Percentiles rank a stretch among this genome's conserved stretches.
Evolutionary conservation across 2,113 vertebrate species (phyloP).

Genomic region (Cyprinodon brontotheroides): DNA sequence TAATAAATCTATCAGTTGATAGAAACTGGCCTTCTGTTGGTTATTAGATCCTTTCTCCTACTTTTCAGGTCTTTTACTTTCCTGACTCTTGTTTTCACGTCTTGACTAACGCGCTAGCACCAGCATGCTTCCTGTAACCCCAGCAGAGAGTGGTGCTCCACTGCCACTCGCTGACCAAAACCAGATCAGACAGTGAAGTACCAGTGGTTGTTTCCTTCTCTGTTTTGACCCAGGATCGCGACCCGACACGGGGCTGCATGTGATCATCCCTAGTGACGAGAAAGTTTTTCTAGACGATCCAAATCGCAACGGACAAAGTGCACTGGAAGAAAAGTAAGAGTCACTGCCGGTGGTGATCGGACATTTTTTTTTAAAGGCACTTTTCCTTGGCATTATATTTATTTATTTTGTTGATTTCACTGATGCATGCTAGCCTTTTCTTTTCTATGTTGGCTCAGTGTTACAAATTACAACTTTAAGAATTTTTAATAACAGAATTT

Average conservation of each 20-base stretch:
- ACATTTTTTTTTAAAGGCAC: background rate
- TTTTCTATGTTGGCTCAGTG: background rate
- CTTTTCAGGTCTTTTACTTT: conserved; percentile 16
- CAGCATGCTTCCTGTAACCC: conserved; percentile 8
- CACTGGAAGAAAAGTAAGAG: conserved; percentile 93
- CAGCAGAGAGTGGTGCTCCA: conserved; percentile 12
- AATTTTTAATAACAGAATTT: background rate
- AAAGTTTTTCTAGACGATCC: conserved; percentile 90
- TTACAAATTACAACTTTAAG: background rate
- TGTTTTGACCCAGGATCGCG: conserved; percentile 85
- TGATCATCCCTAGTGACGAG: conserved; percentile 90
- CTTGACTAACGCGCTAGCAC: conserved; percentile 54
- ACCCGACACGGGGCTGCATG: conserved; percentile 88
- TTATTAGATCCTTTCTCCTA: conserved; percentile 40
- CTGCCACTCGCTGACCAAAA: background rate
- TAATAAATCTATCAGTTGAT: conserved; percentile 98
- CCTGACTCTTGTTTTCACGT: conserved; percentile 23
- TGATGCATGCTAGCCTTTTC: background rate
- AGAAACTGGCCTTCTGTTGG: conserved; percentile 72
- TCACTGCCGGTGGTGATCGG: background rate
- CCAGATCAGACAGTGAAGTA: conserved; percentile 28
- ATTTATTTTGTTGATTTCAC: background rate
- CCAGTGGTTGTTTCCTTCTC: conserved; percentile 49
- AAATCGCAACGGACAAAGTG: conserved; percentile 92
- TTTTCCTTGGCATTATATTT: background rate